Base-by-base conservation (phyloP, 2,888 invertebrate genomes). In the Eupithecia dodoneata region DNA sequence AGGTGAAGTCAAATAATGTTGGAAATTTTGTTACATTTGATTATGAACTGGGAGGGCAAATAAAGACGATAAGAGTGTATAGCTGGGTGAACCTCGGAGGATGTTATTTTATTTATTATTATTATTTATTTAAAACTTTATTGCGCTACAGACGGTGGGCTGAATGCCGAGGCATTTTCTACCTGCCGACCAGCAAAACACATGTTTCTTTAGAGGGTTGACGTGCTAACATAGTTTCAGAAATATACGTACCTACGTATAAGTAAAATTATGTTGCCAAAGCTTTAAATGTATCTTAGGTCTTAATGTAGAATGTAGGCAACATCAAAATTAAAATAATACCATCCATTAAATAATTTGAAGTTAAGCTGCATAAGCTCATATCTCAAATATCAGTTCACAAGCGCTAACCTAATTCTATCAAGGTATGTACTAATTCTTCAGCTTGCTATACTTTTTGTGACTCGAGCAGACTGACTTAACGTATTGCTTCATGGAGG, bases 1-100 rank as follows among this genome's bases (percentile, higher is more conserved):
- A 69, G n/a, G 55, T 59, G 9, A 63, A 10, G 67, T 42, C 45
- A 72, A 71, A 70, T 76, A 70, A 65, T 18, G n/a, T 55, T 41
- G 41, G 12, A 18, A 4, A 13, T 12, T 4, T 65, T 59, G 59
- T 59, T 18, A 52, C n/a, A 52, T n/a, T 52, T 52, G 52, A 52
- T 15, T 52, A 6, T 52, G 52, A 52, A 52, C 55, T n/a, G 15
- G 6, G 4, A 18, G 55, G 18, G 7, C 55, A 59, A 59, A 7
- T 59, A 18, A 55, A 55, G 2, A 4, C 0, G 18, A 59, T 4
- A 59, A 18, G n/a, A 7, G n/a, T 5, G 6, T n/a, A 55, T n/a
- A 55, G 55, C 7, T 55, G n/a, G 9, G 6, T 9, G 55, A 52
- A 15, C 3, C 13, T 49, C 15, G 6, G 52, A n/a, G 6, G 15